Percentiles rank a stretch among this genome's conserved stretches.
phyloP scores from a whole-genome alignment of 2,113 vertebrate genomes.

The Antechinus flavipes region DNA sequence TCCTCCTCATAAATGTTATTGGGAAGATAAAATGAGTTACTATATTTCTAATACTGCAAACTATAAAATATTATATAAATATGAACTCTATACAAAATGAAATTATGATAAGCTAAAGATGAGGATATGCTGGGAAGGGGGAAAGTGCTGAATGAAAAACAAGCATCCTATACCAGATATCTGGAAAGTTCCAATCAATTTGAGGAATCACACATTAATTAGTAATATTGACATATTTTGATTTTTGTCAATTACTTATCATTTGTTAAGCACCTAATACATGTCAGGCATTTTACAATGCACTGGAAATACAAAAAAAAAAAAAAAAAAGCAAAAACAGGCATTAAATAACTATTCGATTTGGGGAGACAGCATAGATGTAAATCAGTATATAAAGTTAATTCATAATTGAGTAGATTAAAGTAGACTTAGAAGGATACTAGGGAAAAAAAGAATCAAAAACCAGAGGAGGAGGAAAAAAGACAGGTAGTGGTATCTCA shows the following conservation, averaged over 20 bases:
- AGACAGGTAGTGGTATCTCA: not conserved
- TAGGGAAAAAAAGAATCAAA: not conserved
- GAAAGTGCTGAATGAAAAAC: not conserved
- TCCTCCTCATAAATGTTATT: not conserved
- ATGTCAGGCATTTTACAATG: not conserved
- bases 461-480: not conserved
- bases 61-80: not conserved
- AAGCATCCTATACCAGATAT: not conserved
- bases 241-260: not conserved
- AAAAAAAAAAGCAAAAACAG: not conserved
- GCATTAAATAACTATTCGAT: not conserved
- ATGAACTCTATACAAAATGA: not conserved
- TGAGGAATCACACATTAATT: not conserved
- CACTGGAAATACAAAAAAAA: not conserved
- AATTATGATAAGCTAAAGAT: not conserved
- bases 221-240: not conserved
- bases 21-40: not conserved
- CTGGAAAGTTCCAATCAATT: not conserved
- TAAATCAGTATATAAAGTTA: not conserved
- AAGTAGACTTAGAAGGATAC: not conserved
- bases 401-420: not conserved
- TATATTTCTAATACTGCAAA: not conserved
- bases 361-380: not conserved
- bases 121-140: not conserved
- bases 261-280: not conserved